A percentile compares a stretch with the other conserved stretches of the same genome.
phyloP scores from a whole-genome alignment of 2,888 invertebrate species.

The Tromatobia lineatoria region DNA sequence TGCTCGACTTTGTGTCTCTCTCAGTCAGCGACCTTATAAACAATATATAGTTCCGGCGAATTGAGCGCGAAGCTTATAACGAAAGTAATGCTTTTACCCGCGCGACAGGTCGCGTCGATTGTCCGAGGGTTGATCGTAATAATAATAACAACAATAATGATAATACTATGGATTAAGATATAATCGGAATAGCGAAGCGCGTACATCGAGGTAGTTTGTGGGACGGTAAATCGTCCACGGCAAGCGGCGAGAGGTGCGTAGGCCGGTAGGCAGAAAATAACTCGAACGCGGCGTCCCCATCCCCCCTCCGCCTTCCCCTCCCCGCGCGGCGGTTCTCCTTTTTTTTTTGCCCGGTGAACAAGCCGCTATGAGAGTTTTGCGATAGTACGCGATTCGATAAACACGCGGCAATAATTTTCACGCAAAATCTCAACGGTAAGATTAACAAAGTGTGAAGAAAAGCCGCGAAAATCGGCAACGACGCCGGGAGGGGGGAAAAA shows the following conservation, averaged over 20 bases:
- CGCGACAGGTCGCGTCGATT: conserved; percentile 30
- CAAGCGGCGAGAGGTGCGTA: conserved; percentile 67
- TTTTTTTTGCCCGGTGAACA: conserved; percentile 3
- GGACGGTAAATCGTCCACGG: conserved; percentile 76
- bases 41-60: conserved; percentile 20
- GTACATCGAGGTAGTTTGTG: conserved; percentile 62
- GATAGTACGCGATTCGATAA: conserved; percentile 15
- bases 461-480: not conserved
- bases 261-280: conserved; percentile 72
- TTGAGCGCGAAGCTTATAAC: conserved; percentile 6
- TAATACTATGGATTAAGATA: conserved; percentile 26
- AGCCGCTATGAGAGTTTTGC: not conserved
- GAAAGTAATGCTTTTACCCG: conserved; percentile 3
- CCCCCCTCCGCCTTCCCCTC: conserved; percentile 59
- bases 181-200: conserved; percentile 70
- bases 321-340: not conserved
- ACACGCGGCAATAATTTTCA: not conserved
- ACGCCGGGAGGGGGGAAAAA: not conserved
- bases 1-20: not conserved
- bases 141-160: not conserved
- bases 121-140: conserved; percentile 9
- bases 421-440: not conserved
- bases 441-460: too few relatives aligned
- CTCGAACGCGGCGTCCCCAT: conserved; percentile 75
- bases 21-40: conserved; percentile 6